phyloP scores from a whole-genome alignment of 64 coral and sea anemone genomes.

The Montipora cactus region DNA sequence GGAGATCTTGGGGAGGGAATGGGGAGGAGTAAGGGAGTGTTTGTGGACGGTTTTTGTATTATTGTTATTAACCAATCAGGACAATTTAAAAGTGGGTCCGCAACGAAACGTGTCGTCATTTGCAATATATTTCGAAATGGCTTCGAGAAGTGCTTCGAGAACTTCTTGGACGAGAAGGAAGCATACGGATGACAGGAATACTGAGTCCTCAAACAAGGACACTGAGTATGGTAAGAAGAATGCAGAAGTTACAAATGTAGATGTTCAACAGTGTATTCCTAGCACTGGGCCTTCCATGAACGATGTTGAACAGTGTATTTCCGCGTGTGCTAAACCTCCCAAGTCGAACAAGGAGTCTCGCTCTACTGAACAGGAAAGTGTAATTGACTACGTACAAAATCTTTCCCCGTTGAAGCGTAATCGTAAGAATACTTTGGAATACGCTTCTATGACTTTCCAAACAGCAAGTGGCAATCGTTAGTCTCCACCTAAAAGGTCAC shows the following conservation, averaged over 20 bases:
- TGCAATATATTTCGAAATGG: not conserved
- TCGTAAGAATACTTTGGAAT: conserved; percentile 38
- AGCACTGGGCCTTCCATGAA: not conserved
- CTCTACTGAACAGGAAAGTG: conserved; percentile 34
- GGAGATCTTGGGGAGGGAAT: too few relatives aligned
- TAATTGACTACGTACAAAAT: conserved; percentile 51
- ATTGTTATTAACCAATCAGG: too few relatives aligned
- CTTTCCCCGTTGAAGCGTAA: conserved; percentile 32
- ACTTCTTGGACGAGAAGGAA: not conserved
- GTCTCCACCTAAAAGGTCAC: conserved; percentile 33
- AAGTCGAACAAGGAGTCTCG: conserved; percentile 16
- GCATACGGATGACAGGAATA: not conserved
- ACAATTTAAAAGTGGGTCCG: too few relatives aligned
- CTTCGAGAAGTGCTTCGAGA: not conserved
- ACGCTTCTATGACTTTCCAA: conserved; percentile 28
- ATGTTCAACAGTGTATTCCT: not conserved
- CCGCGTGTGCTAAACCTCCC: conserved; percentile 28
- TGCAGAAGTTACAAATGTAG: not conserved
- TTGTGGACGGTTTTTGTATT: too few relatives aligned
- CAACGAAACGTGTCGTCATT: too few relatives aligned
- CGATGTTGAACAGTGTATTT: not conserved
- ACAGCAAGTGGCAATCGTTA: conserved; percentile 25
- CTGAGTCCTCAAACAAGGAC: not conserved
- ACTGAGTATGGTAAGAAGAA: not conserved
- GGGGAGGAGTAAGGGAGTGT: too few relatives aligned